Base-by-base conservation (phyloP, 2,113 vertebrate genomes). In the Stictonetta naevosa region DNA sequence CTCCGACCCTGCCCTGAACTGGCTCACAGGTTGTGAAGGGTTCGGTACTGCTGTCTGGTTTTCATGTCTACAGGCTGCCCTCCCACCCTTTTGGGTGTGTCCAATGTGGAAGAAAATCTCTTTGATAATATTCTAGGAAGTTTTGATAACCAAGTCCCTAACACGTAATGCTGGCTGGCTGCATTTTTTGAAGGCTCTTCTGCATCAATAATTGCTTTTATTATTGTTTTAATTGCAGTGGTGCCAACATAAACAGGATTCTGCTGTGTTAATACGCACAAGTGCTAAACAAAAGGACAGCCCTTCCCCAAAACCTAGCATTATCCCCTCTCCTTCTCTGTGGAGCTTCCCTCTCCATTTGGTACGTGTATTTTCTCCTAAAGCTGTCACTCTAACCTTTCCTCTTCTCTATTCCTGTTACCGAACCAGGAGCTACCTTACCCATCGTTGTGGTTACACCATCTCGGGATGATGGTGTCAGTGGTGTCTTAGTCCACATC, bases 141-240 rank as follows among this genome's bases (percentile, higher is more conserved):
- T 15, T 71, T 55, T 59, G 69, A 52, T n/a, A 2, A 17, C 60
- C 29, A 6, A 34, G 67, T 15, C 48, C 31, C 74, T 33, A 26
- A 36, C 29, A 1, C 1, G 3, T 55, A 11, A 2, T 1, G 10
- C 23, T n/a, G 84, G 42, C 66, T 34, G 59, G 22, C 52, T 31
- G n/a, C 21, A 33, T 29, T 63, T 64, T 15, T 64, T 15, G 36
- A 52, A 72, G 66, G 72, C 29, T 78, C 58, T 67, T 83, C 73
- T 33, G 52, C 62, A 10, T 48, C 16, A 10, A 6, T 31, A 55
- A 55, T 25, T 60, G 36, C 26, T 80, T 79, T 55, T 75, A 10
- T 38, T 48, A 34, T 48, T 68, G 34, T 28, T 79, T 50, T 67
- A 34, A 29, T 50, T 75, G 28, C 12, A 44, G 28, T 50, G 6